Base-by-base conservation (phyloP, 2,888 invertebrate genomes). In the Brenthis hecate region DNA sequence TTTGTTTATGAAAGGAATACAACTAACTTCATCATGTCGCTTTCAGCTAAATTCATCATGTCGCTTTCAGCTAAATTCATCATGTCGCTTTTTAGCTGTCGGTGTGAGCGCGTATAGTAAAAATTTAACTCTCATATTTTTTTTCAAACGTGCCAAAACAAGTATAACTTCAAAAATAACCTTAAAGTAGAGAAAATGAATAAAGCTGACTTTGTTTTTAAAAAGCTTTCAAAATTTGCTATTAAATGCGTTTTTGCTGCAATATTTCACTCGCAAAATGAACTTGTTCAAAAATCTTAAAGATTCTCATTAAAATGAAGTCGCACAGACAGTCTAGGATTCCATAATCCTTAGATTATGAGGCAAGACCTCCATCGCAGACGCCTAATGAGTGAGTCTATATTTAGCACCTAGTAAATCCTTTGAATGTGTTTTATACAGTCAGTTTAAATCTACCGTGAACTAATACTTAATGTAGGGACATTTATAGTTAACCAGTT, bases 351-450 rank as follows among this genome's bases (percentile, higher is more conserved):
- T 13, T 16, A 19, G 60, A 61, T 66, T 66, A 66, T 56, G 66
- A 66, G 54, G 43, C 43, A 43, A 66, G 60, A 19, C 58, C 58
- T 43, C 66, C 60, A 50, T 61, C 32, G 50, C 61, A 66, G 61
- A 66, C 61, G 66, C 36, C 48, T 66, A 66, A 66, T 66, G 66
- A 66, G 61, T 56, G 50, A 50, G 48, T 54, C 58, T 60, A 11
- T n/a, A 55, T 28, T 48, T 48, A 32, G 47, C 28, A 66, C 32
- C 56, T 66, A 53, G 61, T 13, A 66, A 55, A 56, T 56, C 50
- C 61, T 61, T 61, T 61, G 56, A 48, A 56, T 13, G 1, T 60
- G 54, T 60, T 23, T 47, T 47, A 28, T 13, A 11, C 13, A 14
- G 48, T 54, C 28, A 47, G 19, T n/a, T 53, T 65, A 23, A 53